Conservation (phyloP, 2,113 vertebrate genomes). For the Lophius piscatorius region DNA sequence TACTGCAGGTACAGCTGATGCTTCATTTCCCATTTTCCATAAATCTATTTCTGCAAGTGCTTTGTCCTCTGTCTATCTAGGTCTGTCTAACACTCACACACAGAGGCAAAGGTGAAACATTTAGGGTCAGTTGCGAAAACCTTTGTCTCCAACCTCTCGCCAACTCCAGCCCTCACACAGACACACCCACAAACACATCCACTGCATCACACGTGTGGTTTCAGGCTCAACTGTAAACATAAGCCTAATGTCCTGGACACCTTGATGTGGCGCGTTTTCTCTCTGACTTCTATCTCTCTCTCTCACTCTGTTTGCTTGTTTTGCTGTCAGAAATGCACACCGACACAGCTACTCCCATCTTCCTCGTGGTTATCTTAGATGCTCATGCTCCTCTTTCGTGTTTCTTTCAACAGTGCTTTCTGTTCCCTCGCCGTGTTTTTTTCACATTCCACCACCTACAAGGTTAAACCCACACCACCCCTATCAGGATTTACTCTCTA, state of each 20-base stretch:
- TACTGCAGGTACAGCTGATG: constrained; percentile 35
- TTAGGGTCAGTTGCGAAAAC: too few relatives aligned
- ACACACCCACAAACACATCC: constrained; percentile 14
- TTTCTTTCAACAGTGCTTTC: constrained; percentile 9
- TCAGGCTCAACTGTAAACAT: constrained; percentile 48
- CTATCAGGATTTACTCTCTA: constrained; percentile 42
- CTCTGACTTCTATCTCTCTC: constrained; percentile 32
- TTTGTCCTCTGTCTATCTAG: too few relatives aligned
- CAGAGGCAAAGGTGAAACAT: too few relatives aligned
- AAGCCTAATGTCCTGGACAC: constrained; percentile 17
- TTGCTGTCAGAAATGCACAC: constrained; percentile 39
- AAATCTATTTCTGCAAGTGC: too few relatives aligned
- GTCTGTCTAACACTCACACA: too few relatives aligned
- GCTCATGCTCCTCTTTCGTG: background rate
- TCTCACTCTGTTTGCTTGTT: constrained; percentile 9
- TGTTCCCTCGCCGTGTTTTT: background rate
- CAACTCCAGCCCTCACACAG: constrained; percentile 4
- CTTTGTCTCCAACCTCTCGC: too few relatives aligned
- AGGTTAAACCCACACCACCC: constrained; percentile 7
- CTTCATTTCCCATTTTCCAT: too few relatives aligned
- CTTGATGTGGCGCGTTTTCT: constrained; percentile 44
- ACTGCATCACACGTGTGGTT: constrained; percentile 40
- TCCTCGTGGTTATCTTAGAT: constrained; percentile 2
- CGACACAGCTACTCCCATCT: background rate
- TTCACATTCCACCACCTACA: constrained; percentile 12